phyloP scores from a whole-genome alignment of 2,113 vertebrate species.

The Misgurnus anguillicaudatus region DNA sequence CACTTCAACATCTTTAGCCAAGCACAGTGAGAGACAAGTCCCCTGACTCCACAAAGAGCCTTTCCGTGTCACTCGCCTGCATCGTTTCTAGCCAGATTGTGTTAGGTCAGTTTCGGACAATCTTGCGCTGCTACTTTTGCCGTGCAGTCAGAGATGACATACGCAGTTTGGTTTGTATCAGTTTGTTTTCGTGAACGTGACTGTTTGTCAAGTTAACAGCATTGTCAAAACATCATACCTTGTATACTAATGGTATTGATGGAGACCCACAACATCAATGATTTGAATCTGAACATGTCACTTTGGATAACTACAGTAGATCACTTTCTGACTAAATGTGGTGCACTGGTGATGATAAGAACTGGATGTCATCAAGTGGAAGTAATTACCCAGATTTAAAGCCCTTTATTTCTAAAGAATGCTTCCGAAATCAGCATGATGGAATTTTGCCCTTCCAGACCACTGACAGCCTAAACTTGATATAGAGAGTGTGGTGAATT shows the following conservation, averaged over 20 bases:
- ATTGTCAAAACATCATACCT: neutral
- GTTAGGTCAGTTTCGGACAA: conserved; percentile 47
- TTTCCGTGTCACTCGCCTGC: conserved; percentile 48
- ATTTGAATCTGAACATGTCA: neutral
- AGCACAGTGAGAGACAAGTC: conserved; percentile 48
- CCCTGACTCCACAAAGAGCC: conserved; percentile 52
- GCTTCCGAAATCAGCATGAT: neutral
- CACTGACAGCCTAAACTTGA: conserved; percentile 6
- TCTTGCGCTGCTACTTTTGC: conserved; percentile 12
- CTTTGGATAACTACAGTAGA: no score
- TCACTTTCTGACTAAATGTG: no score
- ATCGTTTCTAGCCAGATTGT: conserved; percentile 31
- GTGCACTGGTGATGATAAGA: neutral
- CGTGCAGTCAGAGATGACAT: conserved; percentile 1
- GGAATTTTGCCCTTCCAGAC: neutral
- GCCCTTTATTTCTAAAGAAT: neutral
- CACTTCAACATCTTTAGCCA: conserved; percentile 56
- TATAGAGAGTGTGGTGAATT: conserved; percentile 42
- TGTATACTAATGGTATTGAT: neutral
- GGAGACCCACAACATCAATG: no score
- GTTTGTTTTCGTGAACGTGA: neutral
- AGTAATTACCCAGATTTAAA: neutral
- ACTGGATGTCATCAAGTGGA: neutral
- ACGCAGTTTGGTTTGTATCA: neutral
- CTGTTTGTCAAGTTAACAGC: neutral